Evolutionary conservation across 2,113 vertebrate genomes (phyloP).

Genomic region (Muntiacus muntjak): DNA sequence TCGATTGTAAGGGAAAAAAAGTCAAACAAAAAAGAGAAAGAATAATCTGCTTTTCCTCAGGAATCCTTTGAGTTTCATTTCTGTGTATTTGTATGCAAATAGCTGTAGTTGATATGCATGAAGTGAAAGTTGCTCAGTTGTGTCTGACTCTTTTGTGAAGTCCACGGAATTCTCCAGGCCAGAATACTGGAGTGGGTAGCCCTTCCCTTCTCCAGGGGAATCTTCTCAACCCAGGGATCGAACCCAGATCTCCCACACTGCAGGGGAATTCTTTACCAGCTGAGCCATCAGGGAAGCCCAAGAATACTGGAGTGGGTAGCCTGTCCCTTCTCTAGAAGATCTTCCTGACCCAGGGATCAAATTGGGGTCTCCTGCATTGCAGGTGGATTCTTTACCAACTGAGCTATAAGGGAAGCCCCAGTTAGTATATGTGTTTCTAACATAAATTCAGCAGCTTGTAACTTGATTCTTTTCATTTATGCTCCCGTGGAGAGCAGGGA

Average conservation of each 20-base stretch:
- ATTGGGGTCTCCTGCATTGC: not conserved
- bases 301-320: not conserved
- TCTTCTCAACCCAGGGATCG: not conserved
- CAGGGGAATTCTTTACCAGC: not conserved
- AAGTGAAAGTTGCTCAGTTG: not conserved
- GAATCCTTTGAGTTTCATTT: not conserved
- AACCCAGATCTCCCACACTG: not conserved
- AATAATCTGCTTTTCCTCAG: not conserved
- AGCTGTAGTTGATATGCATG: not conserved
- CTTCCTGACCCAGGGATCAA: not conserved
- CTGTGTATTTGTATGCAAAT: not conserved
- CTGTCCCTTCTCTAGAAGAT: not conserved
- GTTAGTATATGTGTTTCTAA: not conserved
- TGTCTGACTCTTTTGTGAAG: not conserved
- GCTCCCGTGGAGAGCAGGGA: slow-evolving; percentile 64
- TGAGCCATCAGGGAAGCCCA: not conserved
- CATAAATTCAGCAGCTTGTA: not conserved
- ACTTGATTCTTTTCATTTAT: not conserved
- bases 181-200: not conserved
- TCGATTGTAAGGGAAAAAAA: rapidly evolving
- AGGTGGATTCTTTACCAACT: not conserved
- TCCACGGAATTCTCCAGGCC: not conserved
- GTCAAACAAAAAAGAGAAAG: not conserved
- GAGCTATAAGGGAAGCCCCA: not conserved
- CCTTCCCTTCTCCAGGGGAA: not conserved